A percentile compares a stretch with the other conserved stretches of the same genome.
Conservation (phyloP, 2,113 vertebrate species). For the Ploceus nigricollis region DNA sequence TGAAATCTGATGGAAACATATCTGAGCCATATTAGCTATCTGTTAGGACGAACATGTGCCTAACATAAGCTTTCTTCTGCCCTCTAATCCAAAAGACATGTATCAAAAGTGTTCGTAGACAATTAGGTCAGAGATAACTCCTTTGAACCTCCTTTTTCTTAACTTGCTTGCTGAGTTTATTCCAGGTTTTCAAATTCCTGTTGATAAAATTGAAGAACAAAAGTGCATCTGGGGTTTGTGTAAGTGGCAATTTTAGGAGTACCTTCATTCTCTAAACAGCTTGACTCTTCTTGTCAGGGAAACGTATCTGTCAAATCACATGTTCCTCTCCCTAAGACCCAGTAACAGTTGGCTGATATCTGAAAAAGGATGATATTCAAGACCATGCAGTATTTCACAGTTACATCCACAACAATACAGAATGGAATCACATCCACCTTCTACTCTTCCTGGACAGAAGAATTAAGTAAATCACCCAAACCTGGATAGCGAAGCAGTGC, state of each 20-base stretch:
- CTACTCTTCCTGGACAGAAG: background rate
- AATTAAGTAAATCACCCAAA: background rate
- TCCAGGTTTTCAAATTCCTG: conserved; percentile 5
- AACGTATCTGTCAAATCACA: background rate
- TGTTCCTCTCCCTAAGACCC: background rate
- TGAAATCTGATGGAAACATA: background rate
- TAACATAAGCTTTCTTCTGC: background rate
- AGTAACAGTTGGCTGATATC: background rate
- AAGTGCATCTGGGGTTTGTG: background rate
- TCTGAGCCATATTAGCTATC: background rate
- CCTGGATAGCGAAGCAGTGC: rapidly evolving
- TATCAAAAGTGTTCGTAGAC: background rate
- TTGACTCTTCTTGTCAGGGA: background rate
- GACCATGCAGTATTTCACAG: background rate
- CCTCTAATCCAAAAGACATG: background rate
- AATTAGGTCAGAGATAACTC: background rate
- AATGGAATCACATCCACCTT: background rate
- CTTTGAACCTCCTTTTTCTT: background rate
- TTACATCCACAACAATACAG: background rate
- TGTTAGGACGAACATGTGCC: background rate
- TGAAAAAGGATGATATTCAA: background rate
- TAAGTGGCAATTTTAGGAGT: conserved; percentile 27
- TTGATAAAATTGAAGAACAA: conserved; percentile 32
- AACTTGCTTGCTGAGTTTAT: conserved; percentile 34
- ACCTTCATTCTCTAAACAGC: conserved; percentile 41